Conservation (phyloP, 2,888 invertebrate species). For the Pandemis heparana region DNA sequence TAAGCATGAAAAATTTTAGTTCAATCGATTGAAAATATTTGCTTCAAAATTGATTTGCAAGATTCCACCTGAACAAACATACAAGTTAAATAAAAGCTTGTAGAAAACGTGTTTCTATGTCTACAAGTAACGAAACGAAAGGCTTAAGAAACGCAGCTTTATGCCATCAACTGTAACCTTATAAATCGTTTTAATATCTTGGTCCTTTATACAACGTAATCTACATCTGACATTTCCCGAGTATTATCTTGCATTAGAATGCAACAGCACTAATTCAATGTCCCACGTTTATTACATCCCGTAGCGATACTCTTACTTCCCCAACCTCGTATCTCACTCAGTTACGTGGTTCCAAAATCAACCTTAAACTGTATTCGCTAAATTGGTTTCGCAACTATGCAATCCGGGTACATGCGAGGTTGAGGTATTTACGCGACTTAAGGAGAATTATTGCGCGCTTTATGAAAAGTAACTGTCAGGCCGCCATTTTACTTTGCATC, state of each 20-base stretch:
- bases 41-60: no score
- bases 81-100: no score
- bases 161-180: no score
- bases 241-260: constrained; percentile 3
- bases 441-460: neutral
- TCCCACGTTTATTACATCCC: constrained; percentile 3
- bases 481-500: neutral
- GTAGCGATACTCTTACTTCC: neutral
- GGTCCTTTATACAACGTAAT: neutral
- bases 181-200: neutral
- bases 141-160: no score
- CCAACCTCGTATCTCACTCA: neutral
- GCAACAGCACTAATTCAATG: constrained; percentile 3
- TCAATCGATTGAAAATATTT: no score
- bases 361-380: neutral
- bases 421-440: neutral
- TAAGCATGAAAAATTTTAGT: no score
- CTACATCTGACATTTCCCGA: neutral
- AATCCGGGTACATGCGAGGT: neutral
- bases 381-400: neutral
- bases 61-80: no score
- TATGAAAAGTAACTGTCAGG: neutral
- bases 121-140: no score
- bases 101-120: no score
- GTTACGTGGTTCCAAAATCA: neutral